Percentiles rank a stretch among this genome's conserved stretches.
Evolutionary conservation across 2,797 vertebrate species (phyloP).

Genomic region (Propithecus perrieri): DNA sequence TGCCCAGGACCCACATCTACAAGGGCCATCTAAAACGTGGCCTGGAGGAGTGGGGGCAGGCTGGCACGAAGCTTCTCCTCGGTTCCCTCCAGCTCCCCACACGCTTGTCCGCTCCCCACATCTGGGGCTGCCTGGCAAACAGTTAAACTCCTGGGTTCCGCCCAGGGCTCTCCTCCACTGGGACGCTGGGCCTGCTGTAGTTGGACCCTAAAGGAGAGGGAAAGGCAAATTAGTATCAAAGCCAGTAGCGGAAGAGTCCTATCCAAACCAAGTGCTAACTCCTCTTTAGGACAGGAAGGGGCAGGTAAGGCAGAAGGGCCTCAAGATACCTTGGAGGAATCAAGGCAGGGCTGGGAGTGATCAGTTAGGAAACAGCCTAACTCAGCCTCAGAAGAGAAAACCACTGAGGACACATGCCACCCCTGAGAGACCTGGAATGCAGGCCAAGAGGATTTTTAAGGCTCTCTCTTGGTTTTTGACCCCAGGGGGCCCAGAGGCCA

Average conservation of each 20-base stretch:
- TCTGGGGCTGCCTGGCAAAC: slow-evolving; percentile 30
- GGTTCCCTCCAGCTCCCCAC: slow-evolving; percentile 28
- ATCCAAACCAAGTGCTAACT: too few species aligned
- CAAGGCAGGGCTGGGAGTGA: not conserved
- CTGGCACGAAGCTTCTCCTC: not conserved
- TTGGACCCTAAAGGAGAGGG: slow-evolving; percentile 84
- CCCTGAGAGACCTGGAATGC: not conserved
- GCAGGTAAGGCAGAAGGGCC: not conserved
- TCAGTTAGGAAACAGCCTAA: not conserved
- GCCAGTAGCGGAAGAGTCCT: too few species aligned
- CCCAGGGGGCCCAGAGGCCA: not conserved
- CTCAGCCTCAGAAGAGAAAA: not conserved
- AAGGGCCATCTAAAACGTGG: slow-evolving; percentile 65
- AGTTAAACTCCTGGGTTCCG: slow-evolving; percentile 80
- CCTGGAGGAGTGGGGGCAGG: not conserved
- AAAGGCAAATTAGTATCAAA: not conserved
- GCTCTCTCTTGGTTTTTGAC: not conserved
- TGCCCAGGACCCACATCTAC: not conserved
- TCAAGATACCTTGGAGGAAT: not conserved
- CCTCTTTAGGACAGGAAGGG: not conserved
- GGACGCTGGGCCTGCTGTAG: slow-evolving; percentile 84
- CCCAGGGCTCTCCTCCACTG: slow-evolving; percentile 87
- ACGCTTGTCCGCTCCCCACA: slow-evolving; percentile 5
- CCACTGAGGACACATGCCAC: not conserved
- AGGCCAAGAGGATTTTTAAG: too few species aligned